Evolutionary conservation across 2,113 vertebrate genomes (phyloP), one percentile per base, ranked within the genome.

Genomic region (Indri indri): DNA sequence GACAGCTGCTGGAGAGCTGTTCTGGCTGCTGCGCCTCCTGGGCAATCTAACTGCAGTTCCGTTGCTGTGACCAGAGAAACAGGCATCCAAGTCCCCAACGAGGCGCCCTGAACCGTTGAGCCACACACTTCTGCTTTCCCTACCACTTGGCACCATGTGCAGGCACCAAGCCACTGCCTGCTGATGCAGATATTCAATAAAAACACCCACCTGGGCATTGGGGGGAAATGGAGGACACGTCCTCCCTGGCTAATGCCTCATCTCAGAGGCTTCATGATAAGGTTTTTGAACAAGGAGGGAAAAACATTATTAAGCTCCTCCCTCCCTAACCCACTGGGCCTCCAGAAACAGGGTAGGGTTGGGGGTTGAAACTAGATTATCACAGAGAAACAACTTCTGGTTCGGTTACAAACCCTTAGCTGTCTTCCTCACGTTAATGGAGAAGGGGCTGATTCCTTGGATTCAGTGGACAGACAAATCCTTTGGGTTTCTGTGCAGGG

Each of bases 41-140:
- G 42, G 74, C 54, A 61, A 57, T 4, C 54, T 40, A n/a, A 27
- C 32, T 9, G 2, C 4, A 6, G 45, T 37, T 68, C 71, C 9
- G 16, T 1, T 18, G 77, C 63, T 54, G 59, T 10, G 70, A 54
- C 77, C 42, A 81, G 65, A 70, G 40, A 52, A n/a, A 52, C 2
- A 0, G 57, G 71, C 74, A 12, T 8, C 30, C 47, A 32, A 13
- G 73, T 16, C 34, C 83, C 92, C 37, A 85, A 8, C 16, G 3
- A 83, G 76, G 90, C 10, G 16, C 42, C 91, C 1, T 0, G 12
- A 40, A 45, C 80, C 42, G 65, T 89, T 97, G 95, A 65, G n/a
- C 90, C 81, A 3, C 88, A 91, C 68, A 98, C 97, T 98, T 98
- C 98, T 98, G 96, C 95, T 96, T 98, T 94, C 22, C 65, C 79